phyloP scores from a whole-genome alignment of 2,888 invertebrate genomes.

The Peribatodes rhomboidaria region DNA sequence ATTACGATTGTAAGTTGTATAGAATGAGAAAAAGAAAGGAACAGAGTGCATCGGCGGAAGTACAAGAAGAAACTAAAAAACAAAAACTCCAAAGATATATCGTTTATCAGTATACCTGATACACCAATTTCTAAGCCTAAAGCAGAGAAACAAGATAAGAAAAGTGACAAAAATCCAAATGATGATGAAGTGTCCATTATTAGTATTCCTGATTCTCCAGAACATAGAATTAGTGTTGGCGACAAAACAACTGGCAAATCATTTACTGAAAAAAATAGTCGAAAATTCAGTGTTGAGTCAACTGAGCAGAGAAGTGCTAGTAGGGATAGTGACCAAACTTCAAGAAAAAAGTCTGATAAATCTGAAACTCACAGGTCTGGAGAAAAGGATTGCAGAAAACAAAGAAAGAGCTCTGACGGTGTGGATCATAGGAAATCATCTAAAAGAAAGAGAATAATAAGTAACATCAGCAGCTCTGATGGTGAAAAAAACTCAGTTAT shows the following conservation, averaged over 20 bases:
- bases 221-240: neutral
- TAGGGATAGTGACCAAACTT: constrained; percentile 15
- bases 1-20: constrained; percentile 72
- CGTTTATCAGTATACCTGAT: constrained; percentile 19
- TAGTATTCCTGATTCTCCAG: constrained; percentile 25
- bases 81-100: neutral
- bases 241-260: constrained; percentile 4
- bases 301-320: constrained; percentile 14
- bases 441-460: constrained; percentile 49
- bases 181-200: constrained; percentile 24
- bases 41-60: constrained; percentile 7
- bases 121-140: constrained; percentile 7
- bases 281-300: constrained; percentile 9
- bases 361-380: constrained; percentile 6
- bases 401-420: constrained; percentile 8
- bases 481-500: no score
- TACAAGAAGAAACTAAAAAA: constrained; percentile 27
- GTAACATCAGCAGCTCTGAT: constrained; percentile 59
- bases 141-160: constrained; percentile 5
- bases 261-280: constrained; percentile 1
- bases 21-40: constrained; percentile 54
- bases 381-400: neutral
- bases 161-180: constrained; percentile 3
- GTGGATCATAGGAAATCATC: constrained; percentile 44
- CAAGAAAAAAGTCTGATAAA: constrained; percentile 12